Evolutionary conservation across 2,113 vertebrate species (phyloP), one percentile per base, ranked within the genome.

Genomic region (Polyodon spathula): DNA sequence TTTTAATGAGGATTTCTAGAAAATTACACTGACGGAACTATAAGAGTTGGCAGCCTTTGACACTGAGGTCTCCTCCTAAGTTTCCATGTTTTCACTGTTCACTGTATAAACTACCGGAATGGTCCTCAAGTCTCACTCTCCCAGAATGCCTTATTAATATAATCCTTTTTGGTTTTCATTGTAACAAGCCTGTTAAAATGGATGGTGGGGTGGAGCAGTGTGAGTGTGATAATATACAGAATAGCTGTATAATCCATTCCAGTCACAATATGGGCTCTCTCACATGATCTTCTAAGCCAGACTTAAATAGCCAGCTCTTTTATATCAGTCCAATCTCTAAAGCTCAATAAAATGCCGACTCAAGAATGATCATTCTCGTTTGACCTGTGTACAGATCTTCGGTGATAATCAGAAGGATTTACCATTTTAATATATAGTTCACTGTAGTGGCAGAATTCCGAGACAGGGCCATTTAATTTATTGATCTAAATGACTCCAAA

Each of bases 1-100:
- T 27, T 27, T 86, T 82, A 83, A 81, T 84, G 75, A 84, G 83
- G 79, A 87, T 86, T 81, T 82, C 65, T 71, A 78, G 78, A 71
- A 82, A 78, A 78, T 78, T 75, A 82, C 75, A 83, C 79, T 81
- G 76, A 83, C 68, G 72, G 59, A 64, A 75, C 70, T 78, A 76
- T 72, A 73, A 73, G 70, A 75, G 68, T 70, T 76, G 71, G 73
- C 69, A 76, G 76, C 68, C 74, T 77, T 73, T 81, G 72, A 81
- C 68, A 73, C 69, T 8, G 38, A 4, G 10, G 40, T 40, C 63
- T 48, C 48, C 12, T 50, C n/a, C 17, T 37, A 67, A 75, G 61
- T 72, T 77, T 50, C 75, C 81, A 85, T 75, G 75, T 77, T 78
- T 76, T 79, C 68, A 71, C 63, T 72, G 74, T 76, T 71, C 43